Conservation (phyloP, 2,113 vertebrate species). For the Campylomormyrus tamandua region DNA sequence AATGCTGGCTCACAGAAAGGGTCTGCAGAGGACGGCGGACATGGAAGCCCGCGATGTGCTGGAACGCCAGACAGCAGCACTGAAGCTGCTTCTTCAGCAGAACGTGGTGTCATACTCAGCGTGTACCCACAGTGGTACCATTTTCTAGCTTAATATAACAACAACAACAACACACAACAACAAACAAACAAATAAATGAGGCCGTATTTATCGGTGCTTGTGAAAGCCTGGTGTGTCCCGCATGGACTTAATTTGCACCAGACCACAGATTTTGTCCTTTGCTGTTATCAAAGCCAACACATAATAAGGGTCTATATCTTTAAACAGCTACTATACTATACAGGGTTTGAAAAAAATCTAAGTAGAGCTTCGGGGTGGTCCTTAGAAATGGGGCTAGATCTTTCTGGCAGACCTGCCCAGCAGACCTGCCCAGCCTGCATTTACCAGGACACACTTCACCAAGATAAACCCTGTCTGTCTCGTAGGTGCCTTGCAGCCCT, state of each 20-base stretch:
- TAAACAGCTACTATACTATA: not conserved
- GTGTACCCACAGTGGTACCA: not conserved
- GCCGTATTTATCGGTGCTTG: not conserved
- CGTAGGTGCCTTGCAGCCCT: slow-evolving; percentile 28
- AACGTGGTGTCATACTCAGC: not conserved
- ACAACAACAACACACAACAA: not conserved
- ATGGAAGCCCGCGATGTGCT: not conserved
- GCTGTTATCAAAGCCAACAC: not conserved
- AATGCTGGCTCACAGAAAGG: not conserved
- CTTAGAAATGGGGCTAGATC: slow-evolving; percentile 28
- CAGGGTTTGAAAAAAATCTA: not conserved
- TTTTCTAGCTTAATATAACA: not conserved
- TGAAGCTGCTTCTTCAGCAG: not conserved
- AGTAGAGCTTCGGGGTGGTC: slow-evolving; percentile 23
- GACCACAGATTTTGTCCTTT: not conserved
- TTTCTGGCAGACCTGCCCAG: not conserved
- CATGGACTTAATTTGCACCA: not conserved
- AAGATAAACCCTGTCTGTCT: slow-evolving; percentile 33
- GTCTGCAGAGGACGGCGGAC: not conserved
- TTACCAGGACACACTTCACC: slow-evolving; percentile 46
- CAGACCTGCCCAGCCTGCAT: slow-evolving; percentile 25
- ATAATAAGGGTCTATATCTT: not conserved
- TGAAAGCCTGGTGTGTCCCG: not conserved
- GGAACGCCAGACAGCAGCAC: not conserved
- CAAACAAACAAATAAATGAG: not conserved